A percentile compares a stretch with the other conserved stretches of the same genome.
Conservation (phyloP, 2,113 vertebrate species). For the Riparia riparia region DNA sequence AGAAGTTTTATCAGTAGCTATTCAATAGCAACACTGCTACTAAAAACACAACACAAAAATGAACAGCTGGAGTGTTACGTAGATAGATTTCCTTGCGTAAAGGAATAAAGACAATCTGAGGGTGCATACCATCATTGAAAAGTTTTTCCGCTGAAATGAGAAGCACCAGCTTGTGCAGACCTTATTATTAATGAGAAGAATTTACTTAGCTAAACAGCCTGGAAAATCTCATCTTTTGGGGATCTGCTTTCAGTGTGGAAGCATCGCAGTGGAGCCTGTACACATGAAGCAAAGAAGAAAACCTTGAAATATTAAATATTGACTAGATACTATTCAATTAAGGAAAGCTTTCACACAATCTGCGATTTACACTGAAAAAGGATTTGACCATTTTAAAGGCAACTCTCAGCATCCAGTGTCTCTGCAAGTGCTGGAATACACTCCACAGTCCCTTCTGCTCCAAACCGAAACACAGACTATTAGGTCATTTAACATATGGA, state of each 20-base stretch:
- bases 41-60: too few species aligned
- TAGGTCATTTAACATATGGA: neutral
- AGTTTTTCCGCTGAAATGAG: too few species aligned
- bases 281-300: neutral
- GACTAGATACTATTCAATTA: neutral
- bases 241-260: neutral
- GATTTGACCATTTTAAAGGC: neutral
- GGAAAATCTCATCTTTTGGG: neutral
- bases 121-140: too few species aligned
- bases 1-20: too few species aligned
- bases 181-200: neutral
- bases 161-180: too few species aligned
- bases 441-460: neutral
- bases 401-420: neutral
- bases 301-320: neutral
- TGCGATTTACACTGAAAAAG: neutral
- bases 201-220: constrained; percentile 11
- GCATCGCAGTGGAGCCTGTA: neutral
- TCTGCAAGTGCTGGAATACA: neutral
- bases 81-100: too few species aligned
- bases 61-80: too few species aligned
- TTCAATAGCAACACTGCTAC: too few species aligned
- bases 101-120: too few species aligned
- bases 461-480: neutral
- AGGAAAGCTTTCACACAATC: neutral